Evolutionary conservation across 2,888 invertebrate genomes (phyloP), one percentile per base, ranked within the genome.

Genomic region (Automeris io): DNA sequence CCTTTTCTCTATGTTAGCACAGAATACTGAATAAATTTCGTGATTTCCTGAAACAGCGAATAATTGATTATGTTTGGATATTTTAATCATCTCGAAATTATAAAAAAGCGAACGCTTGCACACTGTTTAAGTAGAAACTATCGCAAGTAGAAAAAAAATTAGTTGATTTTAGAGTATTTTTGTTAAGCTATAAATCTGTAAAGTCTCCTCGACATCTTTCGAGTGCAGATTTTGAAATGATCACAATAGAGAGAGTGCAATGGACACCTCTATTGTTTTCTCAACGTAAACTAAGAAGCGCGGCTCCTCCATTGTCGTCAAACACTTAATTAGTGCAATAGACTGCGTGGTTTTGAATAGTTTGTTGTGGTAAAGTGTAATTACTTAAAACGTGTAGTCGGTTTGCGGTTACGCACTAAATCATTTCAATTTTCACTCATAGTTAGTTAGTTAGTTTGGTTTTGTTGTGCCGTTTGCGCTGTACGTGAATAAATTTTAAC

Each of bases 311-410:
- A 48, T 52, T 45, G 48, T 48, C 41, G 45, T 48, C 45, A 40
- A 44, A 42, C 39, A 45, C 46, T 44, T 45, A 48, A 49, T 52
- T 47, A 48, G 44, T 33, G 47, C 43, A 46, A 40, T 47, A 37
- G 40, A 41, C 33, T 16, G 26, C 41, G 33, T 31, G n/a, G 40
- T 54, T 56, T 56, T 54, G 51, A 50, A 54, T 37, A 37, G 37
- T 32, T 37, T 31, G 8, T 34, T n/a, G 18, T 22, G 11, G 22
- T 35, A 23, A 31, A 37, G 47, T 49, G 45, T 47, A 47, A 47
- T 53, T 49, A 51, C 57, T 51, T 48, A 42, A 45, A 37, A 55
- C 23, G 11, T 37, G 23, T 16, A 23, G 22, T 12, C 6, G 22
- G 37, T 23, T 16, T 32, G 31, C 11, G 31, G 23, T 18, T 31